phyloP scores from a whole-genome alignment of 2,888 invertebrate genomes.

The Willowsia nigromaculata region DNA sequence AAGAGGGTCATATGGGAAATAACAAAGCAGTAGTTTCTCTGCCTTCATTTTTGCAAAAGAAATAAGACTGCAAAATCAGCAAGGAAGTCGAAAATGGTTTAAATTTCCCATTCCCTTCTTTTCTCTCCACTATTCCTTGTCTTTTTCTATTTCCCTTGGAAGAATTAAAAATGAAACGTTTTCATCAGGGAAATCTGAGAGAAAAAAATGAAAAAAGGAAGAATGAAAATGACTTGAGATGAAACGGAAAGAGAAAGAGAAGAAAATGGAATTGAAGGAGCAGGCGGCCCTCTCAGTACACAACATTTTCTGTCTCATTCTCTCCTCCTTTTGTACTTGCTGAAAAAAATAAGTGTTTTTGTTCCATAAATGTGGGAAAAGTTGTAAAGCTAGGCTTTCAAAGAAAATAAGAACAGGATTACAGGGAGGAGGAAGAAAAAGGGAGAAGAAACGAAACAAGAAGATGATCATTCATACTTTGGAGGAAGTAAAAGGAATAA shows the following conservation, averaged over 20 bases:
- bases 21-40: neutral
- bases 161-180: constrained; percentile 67
- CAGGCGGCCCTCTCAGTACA: too few species aligned
- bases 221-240: neutral
- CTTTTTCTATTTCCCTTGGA: constrained; percentile 48
- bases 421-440: neutral
- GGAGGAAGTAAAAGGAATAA: neutral
- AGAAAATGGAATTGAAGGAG: neutral
- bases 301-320: too few species aligned
- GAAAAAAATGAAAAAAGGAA: neutral
- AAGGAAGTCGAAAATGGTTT: neutral
- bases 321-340: neutral
- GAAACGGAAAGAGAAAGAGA: neutral
- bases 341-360: neutral
- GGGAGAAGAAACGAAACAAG: neutral
- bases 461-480: constrained; percentile 42
- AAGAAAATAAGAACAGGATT: constrained; percentile 44
- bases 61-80: neutral
- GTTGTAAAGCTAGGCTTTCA: constrained; percentile 45
- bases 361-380: neutral
- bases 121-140: neutral
- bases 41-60: neutral
- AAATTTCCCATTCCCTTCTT: neutral
- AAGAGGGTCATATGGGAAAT: neutral
- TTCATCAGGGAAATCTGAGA: constrained; percentile 64